Evolutionary conservation across 2,797 vertebrate genomes (phyloP).

Genomic region (Loriculus beryllinus): DNA sequence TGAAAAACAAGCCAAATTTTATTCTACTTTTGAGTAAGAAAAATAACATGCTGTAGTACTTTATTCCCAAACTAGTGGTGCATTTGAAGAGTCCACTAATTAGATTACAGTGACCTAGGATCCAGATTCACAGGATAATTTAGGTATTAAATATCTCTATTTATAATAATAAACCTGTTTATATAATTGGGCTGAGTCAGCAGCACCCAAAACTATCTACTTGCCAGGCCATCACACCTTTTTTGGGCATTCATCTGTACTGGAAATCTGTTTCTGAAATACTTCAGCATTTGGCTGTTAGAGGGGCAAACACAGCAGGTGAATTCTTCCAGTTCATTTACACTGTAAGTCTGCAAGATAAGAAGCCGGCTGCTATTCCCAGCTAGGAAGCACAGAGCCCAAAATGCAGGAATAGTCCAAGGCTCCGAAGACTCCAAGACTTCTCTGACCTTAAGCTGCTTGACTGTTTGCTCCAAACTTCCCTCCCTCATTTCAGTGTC

Average conservation of each 20-base stretch:
- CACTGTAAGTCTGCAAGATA: not conserved
- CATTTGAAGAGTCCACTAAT: not conserved
- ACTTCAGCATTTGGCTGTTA: not conserved
- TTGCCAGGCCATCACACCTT: not conserved
- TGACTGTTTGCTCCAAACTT: not conserved
- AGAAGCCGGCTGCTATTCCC: not conserved
- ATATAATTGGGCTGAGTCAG: not conserved
- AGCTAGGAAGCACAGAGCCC: not conserved
- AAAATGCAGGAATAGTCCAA: not conserved
- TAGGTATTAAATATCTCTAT: not conserved
- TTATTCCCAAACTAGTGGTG: not conserved
- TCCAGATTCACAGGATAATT: not conserved
- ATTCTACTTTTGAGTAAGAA: not conserved
- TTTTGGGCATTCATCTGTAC: not conserved
- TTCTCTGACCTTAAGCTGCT: not conserved
- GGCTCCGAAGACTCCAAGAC: not conserved
- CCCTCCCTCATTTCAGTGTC: not conserved
- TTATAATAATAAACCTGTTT: not conserved
- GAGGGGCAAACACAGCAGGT: not conserved
- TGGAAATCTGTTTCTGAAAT: not conserved
- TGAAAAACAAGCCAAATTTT: not conserved
- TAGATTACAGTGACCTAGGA: not conserved
- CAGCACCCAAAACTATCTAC: not conserved
- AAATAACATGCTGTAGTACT: not conserved
- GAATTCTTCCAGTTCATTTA: not conserved